Percentiles rank a stretch among this genome's conserved stretches.
phyloP scores from a whole-genome alignment of 2,797 vertebrate species.

The Chaetophractus vellerosus region DNA sequence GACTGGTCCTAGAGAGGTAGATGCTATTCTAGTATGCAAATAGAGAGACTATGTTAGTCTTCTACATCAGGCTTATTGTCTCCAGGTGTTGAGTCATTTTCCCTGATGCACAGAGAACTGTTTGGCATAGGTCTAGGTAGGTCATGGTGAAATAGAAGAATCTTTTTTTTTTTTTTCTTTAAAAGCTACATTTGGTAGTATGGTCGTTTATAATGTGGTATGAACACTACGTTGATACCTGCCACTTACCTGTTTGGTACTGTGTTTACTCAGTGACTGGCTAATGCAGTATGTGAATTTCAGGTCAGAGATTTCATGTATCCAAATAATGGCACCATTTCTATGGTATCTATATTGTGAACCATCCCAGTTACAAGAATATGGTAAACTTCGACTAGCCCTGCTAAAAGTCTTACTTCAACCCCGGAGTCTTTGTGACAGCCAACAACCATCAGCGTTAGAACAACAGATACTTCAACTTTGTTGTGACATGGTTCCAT shows the following conservation, averaged over 20 bases:
- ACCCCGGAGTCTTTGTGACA: conserved; percentile 53
- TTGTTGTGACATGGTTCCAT: conserved; percentile 93
- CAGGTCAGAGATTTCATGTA: conserved; percentile 91
- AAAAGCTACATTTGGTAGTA: not conserved
- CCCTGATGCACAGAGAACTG: not conserved
- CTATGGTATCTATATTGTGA: conserved; percentile 96
- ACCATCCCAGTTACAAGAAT: conserved; percentile 92
- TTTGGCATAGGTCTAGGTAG: not conserved
- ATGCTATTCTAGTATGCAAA: not conserved
- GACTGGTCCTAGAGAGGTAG: not conserved
- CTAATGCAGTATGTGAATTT: conserved; percentile 74
- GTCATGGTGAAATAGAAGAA: not conserved
- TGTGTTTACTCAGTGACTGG: conserved; percentile 29
- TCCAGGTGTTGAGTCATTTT: not conserved
- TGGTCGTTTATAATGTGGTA: not conserved
- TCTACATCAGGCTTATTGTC: not conserved
- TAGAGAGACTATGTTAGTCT: not conserved
- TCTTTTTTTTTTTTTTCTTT: not conserved
- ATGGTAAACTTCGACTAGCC: conserved; percentile 92
- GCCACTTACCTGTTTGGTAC: not conserved
- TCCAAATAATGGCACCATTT: conserved; percentile 95
- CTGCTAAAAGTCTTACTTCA: conserved; percentile 93
- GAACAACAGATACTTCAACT: conserved; percentile 90
- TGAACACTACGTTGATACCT: not conserved
- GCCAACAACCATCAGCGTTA: conserved; percentile 80